Base-by-base conservation (phyloP, 2,113 vertebrate genomes). In the Colius striatus region DNA sequence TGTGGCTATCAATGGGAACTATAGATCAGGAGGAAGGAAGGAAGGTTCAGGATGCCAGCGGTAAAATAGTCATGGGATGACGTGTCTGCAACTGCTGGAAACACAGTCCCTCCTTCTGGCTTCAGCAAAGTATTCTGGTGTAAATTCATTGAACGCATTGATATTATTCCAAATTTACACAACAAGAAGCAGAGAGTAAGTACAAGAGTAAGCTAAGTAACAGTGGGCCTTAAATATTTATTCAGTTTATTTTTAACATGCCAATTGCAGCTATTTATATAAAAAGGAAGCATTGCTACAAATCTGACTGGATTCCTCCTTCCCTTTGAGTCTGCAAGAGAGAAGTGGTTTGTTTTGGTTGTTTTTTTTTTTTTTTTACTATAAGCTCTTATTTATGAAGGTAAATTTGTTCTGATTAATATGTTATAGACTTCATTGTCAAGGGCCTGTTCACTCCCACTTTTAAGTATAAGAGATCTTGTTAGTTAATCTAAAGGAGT, bases 141-240 rank as follows among this genome's bases (percentile, higher is more conserved):
- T 82, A 60, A 87, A 67, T 68, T 62, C 67, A 51, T 89, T 65
- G 66, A 36, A 30, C 54, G 70, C 62, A 19, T n/a, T 51, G 58
- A 5, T 55, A 14, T 23, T 76, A 51, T 36, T 83, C 51, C 54
- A 54, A 21, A 65, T 91, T 84, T 79, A 72, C 61, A 78, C 77
- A 84, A 68, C 63, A 68, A 27, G 36, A 45, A 93, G 88, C 43
- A 53, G 43, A 58, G 74, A 75, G 51, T 8, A 74, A 76, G 67
- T 32, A 79, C 22, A 89, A 45, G 45, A 91, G 72, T 66, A 81
- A 86, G 32, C 61, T 65, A 65, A 95, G 41, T 30, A 86, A 57
- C 51, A 82, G 84, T 63, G 67, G 84, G 55, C 91, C 91, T 90
- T 95, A 94, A 92, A 91, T 95, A 95, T 91, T 92, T 94, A 62